Conservation (phyloP, 2,113 vertebrate species). For the Monarcha castaneiventris region DNA sequence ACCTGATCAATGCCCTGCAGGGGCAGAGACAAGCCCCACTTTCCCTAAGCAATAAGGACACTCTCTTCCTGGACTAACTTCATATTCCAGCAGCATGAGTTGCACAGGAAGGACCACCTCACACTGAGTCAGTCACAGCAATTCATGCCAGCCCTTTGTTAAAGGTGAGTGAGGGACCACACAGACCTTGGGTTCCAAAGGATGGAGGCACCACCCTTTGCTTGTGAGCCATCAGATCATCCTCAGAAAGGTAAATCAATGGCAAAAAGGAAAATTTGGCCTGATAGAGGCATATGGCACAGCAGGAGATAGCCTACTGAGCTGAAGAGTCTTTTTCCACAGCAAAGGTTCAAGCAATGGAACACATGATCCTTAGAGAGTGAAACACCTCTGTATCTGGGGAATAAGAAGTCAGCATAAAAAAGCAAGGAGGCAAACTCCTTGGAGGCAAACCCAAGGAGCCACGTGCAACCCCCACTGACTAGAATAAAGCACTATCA, state of each 20-base stretch:
- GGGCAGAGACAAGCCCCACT: not conserved
- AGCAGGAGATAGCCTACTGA: not conserved
- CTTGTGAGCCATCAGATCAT: not conserved
- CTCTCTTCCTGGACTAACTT: not conserved
- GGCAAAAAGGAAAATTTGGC: not conserved
- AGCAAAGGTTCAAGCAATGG: not conserved
- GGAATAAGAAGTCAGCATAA: not conserved
- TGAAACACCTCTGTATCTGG: not conserved
- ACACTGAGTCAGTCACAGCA: fast-evolving
- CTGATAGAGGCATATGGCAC: not conserved
- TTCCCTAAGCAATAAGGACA: not conserved
- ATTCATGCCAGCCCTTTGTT: not conserved
- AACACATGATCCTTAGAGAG: not conserved
- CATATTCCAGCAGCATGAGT: not conserved
- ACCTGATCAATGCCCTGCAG: not conserved
- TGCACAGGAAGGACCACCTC: not conserved
- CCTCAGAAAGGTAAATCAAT: not conserved
- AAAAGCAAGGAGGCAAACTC: not conserved
- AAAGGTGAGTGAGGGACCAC: not conserved
- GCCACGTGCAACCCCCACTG: not conserved
- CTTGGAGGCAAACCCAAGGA: not conserved
- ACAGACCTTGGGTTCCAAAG: not conserved
- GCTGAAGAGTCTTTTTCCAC: not conserved
- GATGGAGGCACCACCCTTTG: not conserved
- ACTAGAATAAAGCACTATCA: not conserved